Evolutionary conservation across 2,797 vertebrate species (phyloP).

Genomic region (Sebastes iracundus): DNA sequence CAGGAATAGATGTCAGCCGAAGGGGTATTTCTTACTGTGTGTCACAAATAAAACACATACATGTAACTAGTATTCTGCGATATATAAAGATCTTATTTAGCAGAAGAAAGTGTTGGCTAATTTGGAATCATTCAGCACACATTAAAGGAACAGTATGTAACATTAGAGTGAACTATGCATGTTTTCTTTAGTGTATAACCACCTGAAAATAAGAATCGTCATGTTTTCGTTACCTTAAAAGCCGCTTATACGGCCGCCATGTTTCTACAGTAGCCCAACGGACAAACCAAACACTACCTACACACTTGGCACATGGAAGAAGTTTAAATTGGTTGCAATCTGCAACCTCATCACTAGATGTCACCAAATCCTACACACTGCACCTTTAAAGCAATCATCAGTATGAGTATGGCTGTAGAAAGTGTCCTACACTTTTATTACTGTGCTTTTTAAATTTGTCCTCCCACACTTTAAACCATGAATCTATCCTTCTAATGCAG

Average conservation of each 20-base stretch:
- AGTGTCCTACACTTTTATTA: neutral
- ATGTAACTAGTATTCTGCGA: neutral
- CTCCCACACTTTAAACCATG: neutral
- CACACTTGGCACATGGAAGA: no score
- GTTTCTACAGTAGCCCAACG: no score
- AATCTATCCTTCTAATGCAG: neutral
- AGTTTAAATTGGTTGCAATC: no score
- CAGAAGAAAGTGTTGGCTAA: neutral
- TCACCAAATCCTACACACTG: no score
- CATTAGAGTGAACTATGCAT: no score
- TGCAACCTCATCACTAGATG: no score
- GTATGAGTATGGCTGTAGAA: neutral
- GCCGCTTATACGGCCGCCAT: no score
- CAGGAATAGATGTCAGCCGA: conserved; percentile 37
- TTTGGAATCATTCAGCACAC: neutral
- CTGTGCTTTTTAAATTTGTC: neutral
- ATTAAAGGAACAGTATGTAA: no score
- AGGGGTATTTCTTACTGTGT: conserved; percentile 27
- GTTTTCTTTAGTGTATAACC: no score
- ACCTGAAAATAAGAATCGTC: fast-evolving
- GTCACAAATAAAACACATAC: conserved; percentile 12
- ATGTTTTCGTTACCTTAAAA: no score
- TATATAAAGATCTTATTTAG: neutral
- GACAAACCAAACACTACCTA: no score
- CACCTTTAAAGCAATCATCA: no score